Evolutionary conservation across 2,888 invertebrate genomes (phyloP), one percentile per base, ranked within the genome.

Genomic region (Acheta domesticus): DNA sequence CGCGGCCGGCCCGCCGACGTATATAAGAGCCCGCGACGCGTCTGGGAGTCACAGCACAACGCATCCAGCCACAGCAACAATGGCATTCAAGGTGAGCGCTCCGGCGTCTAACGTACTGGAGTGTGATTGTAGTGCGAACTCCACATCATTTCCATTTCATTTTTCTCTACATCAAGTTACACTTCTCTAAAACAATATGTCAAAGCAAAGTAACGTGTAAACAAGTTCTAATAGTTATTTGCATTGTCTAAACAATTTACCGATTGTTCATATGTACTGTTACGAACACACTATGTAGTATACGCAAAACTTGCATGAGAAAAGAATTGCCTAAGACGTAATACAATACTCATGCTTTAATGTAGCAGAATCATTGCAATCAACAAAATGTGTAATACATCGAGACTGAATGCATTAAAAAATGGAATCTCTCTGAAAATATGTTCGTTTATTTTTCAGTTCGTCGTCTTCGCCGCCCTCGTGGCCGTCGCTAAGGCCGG

Each of bases 391-490:
- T 36, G 36, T 36, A 36, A 36, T 8, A 36, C 36, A 36, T 36
- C 36, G 5, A 8, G 36, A 1, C 36, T 8, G 36, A 5, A 36
- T 36, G 8, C 8, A 36, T 36, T 8, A 36, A 36, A 5, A 36
- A 8, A 8, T 36, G 8, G 23, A 36, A 8, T 8, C 4, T 62
- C 16, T 62, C n/a, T n/a, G 14, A 19, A 19, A 62, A 8, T 12
- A 62, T 62, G 16, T 3, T n/a, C n/a, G 14, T 62, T n/a, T 62
- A 14, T 62, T 62, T 62, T 62, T 1, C 81, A 83, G 83, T 77
- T 83, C 79, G 77, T 82, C 79, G 80, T 81, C 80, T 79, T 83
- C 82, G 82, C 82, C 81, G 83, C 82, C 78, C 79, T 82, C 76
- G 82, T 83, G 82, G 83, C 83, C 77, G 81, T 80, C 48, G 82